phyloP scores from a whole-genome alignment of 2,888 invertebrate species.

The Drosophila kanekoi region DNA sequence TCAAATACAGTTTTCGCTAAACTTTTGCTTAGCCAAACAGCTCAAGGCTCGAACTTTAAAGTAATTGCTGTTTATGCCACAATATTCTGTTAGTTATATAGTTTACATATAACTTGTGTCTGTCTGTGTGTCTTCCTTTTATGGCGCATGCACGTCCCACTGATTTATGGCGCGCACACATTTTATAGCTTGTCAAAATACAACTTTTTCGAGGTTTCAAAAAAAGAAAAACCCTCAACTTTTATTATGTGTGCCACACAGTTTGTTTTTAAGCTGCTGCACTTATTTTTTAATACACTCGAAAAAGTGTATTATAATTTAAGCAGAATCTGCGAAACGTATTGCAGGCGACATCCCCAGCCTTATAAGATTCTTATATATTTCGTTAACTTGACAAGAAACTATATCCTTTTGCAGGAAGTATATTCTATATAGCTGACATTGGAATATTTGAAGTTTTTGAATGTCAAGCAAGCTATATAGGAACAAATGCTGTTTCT shows the following conservation, averaged over 20 bases:
- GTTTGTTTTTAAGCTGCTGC: conserved; percentile 16
- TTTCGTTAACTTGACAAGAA: too few species aligned
- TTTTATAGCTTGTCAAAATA: conserved; percentile 70
- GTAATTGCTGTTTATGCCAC: conserved; percentile 75
- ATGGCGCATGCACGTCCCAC: conserved; percentile 48
- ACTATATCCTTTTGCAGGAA: too few species aligned
- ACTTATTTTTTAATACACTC: conserved; percentile 2
- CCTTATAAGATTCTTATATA: too few species aligned
- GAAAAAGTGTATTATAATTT: too few species aligned
- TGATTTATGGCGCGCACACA: conserved; percentile 71
- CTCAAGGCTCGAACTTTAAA: conserved; percentile 60
- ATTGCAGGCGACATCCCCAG: too few species aligned
- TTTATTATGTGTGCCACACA: conserved; percentile 30
- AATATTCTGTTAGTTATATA: conserved; percentile 52
- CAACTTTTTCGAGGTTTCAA: conserved; percentile 41
- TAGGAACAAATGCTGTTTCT: conserved; percentile 8
- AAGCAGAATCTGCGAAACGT: too few species aligned
- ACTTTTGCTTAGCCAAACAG: conserved; percentile 55
- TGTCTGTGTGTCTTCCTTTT: conserved; percentile 4
- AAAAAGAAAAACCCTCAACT: conserved; percentile 6
- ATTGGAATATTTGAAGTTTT: too few species aligned
- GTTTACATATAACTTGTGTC: conserved; percentile 17
- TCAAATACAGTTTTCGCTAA: conserved; percentile 60
- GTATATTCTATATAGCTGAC: too few species aligned
- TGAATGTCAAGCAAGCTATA: too few species aligned